Evolutionary conservation across 1,140 invertebrate genomes (phyloP).

Genomic region (Drusus annulatus): DNA sequence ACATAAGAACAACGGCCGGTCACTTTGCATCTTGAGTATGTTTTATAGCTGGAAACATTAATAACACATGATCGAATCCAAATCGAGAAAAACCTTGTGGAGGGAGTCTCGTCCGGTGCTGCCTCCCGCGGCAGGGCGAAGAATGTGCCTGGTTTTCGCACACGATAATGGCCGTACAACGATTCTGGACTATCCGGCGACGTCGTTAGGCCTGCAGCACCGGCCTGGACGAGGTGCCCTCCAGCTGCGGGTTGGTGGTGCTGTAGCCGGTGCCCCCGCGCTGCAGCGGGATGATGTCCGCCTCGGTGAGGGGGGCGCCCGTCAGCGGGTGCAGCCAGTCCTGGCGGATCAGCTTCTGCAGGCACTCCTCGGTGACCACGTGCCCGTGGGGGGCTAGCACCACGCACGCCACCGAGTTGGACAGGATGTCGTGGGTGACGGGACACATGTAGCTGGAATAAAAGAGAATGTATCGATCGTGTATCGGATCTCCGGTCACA

Average conservation of each 20-base stretch:
- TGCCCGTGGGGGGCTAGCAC: constrained; percentile 87
- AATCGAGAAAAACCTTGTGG: no score
- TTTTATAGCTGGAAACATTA: no score
- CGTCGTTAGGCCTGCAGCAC: constrained; percentile 82
- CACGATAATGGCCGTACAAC: no score
- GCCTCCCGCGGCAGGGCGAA: no score
- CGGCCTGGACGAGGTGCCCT: constrained; percentile 89
- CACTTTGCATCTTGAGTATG: no score
- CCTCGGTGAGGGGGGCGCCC: constrained; percentile 88
- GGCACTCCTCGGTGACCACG: constrained; percentile 96
- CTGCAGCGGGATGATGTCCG: constrained; percentile 94
- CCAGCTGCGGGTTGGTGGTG: constrained; percentile 86
- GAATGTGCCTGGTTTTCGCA: no score
- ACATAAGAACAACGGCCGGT: no score
- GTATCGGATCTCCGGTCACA: no score
- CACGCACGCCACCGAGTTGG: constrained; percentile 94
- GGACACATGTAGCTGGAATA: constrained; percentile 89
- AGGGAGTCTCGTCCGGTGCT: no score
- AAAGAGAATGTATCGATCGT: no score
- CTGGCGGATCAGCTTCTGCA: constrained; percentile 96
- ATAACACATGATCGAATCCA: no score
- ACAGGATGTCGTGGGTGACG: constrained; percentile 95
- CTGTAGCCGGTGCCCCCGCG: constrained; percentile 96
- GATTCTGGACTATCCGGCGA: no score
- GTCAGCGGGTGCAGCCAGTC: constrained; percentile 98